Conservation (phyloP, 2,113 vertebrate genomes). For the Oryzias melastigma region DNA sequence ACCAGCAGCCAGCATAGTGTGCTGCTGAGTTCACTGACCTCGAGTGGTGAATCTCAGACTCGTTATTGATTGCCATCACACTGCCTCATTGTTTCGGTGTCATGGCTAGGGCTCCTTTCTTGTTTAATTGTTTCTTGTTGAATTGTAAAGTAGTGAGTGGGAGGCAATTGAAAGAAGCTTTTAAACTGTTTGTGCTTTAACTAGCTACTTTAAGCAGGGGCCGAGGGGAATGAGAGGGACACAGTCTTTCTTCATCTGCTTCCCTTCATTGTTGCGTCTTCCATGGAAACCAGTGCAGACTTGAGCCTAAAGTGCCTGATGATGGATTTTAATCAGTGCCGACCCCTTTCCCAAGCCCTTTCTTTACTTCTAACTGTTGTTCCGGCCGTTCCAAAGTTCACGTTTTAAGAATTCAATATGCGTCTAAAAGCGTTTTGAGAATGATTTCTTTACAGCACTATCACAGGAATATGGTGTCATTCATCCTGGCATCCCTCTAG, state of each 20-base stretch:
- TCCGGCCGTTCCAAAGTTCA: constrained; percentile 16
- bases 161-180: constrained; percentile 53
- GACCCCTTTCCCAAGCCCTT: not conserved
- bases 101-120: constrained; percentile 50
- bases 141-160: constrained; percentile 68
- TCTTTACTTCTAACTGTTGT: not conserved
- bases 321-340: not conserved
- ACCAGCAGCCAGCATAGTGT: constrained; percentile 59
- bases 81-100: constrained; percentile 52
- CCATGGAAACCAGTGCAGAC: constrained; percentile 2
- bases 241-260: constrained; percentile 7
- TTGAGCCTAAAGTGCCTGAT: not conserved
- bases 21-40: constrained; percentile 57
- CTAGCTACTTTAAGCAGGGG: constrained; percentile 31
- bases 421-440: constrained; percentile 34
- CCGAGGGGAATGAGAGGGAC: constrained; percentile 30
- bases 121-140: constrained; percentile 62
- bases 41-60: constrained; percentile 56
- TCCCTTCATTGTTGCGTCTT: constrained; percentile 6
- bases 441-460: constrained; percentile 26
- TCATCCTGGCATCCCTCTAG: constrained; percentile 48
- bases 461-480: constrained; percentile 39
- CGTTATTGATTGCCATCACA: constrained; percentile 65
- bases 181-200: constrained; percentile 32
- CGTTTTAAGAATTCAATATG: constrained; percentile 36